Percentiles rank a stretch among this genome's conserved stretches.
Conservation (phyloP, 2,797 vertebrate species). For the Rhodeus uyekii region DNA sequence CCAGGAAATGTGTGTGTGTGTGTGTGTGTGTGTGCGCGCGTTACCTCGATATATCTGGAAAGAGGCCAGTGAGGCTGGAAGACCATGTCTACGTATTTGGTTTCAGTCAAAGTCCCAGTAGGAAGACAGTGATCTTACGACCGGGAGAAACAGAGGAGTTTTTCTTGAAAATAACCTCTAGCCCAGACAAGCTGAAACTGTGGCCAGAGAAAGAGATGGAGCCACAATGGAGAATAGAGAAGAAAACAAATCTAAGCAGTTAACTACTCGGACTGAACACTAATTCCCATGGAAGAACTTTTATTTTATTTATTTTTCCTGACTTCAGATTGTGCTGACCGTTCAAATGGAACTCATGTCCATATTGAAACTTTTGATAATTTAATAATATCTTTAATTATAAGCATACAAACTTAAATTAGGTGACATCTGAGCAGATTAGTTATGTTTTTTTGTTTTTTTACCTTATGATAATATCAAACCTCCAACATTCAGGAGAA, state of each 20-base stretch:
- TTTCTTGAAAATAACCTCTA: conserved; percentile 56
- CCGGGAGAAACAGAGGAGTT: conserved; percentile 71
- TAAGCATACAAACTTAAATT: not conserved
- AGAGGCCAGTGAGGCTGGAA: conserved; percentile 66
- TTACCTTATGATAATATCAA: conserved; percentile 19
- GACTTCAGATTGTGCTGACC: conserved; percentile 43
- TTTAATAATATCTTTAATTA: conserved; percentile 50
- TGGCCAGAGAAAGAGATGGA: conserved; percentile 1
- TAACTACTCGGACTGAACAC: conserved; percentile 51
- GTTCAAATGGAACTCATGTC: conserved; percentile 50
- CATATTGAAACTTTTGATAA: conserved; percentile 39
- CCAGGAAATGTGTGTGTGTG: conserved; percentile 3
- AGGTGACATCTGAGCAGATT: not conserved
- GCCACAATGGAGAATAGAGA: not conserved
- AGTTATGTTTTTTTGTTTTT: conserved; percentile 21
- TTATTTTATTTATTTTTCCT: conserved; percentile 25
- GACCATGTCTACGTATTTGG: conserved; percentile 67
- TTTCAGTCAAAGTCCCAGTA: conserved; percentile 72
- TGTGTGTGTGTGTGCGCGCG: not conserved
- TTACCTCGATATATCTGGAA: conserved; percentile 59
- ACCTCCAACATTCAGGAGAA: conserved; percentile 1
- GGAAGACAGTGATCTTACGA: conserved; percentile 69
- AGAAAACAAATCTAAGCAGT: conserved; percentile 58
- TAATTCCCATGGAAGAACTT: conserved; percentile 52
- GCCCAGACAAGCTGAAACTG: conserved; percentile 58